These are phyloP conservation scores for Cebus imitator DNA, from an alignment of 2,113 vertebrate species.

Conservation along the genomic window DNA sequence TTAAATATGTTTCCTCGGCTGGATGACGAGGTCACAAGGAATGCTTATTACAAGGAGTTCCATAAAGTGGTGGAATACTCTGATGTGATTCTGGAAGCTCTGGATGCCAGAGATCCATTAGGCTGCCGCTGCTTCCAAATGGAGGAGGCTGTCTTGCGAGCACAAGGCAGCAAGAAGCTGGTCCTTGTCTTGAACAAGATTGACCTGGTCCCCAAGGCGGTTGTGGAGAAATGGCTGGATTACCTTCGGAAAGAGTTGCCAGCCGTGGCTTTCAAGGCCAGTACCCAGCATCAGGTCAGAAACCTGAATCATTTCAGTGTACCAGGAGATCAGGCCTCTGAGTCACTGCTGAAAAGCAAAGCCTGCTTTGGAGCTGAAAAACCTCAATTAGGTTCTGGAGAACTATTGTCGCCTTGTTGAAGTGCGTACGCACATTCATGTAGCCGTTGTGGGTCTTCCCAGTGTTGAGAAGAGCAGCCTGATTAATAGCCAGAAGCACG, in stretches of 20 bases:
- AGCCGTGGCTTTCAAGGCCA: slow-evolving; percentile 95
- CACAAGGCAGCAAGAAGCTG: slow-evolving; percentile 90
- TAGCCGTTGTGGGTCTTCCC: slow-evolving; percentile 94
- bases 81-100: slow-evolving; percentile 93
- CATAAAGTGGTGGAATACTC: slow-evolving; percentile 85
- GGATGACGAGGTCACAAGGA: slow-evolving; percentile 92
- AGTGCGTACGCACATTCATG: slow-evolving; percentile 90
- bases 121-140: slow-evolving; percentile 94
- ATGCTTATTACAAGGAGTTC: slow-evolving; percentile 94
- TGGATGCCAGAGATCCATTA: slow-evolving; percentile 92
- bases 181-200: slow-evolving; percentile 94
- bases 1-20: slow-evolving; percentile 89
- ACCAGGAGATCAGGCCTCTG: slow-evolving; percentile 87
- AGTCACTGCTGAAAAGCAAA: slow-evolving; percentile 88
- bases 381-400: slow-evolving; percentile 88
- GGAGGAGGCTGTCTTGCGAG: slow-evolving; percentile 91
- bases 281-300: slow-evolving; percentile 92
- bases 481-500: slow-evolving; percentile 94
- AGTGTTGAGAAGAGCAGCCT: slow-evolving; percentile 96
- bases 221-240: slow-evolving; percentile 93
- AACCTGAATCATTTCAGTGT: slow-evolving; percentile 92
- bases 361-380: slow-evolving; percentile 92
- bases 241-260: slow-evolving; percentile 94
- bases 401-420: slow-evolving; percentile 93
- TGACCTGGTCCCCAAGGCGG: slow-evolving; percentile 91